Evolutionary conservation across 1,140 invertebrate species (phyloP).

Genomic region (Drosophila nigrodunni): DNA sequence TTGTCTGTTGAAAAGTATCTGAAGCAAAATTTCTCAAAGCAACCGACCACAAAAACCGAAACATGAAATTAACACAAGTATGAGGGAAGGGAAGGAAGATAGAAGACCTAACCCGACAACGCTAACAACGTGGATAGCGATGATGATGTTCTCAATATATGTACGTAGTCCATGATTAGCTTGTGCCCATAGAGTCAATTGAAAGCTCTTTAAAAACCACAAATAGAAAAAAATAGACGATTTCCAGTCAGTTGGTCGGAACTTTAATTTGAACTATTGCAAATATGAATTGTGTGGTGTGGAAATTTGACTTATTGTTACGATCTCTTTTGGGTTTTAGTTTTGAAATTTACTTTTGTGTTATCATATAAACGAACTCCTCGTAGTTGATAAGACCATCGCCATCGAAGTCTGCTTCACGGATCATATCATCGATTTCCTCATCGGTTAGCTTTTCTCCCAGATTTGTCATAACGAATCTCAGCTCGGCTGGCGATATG

Average conservation of each 20-base stretch:
- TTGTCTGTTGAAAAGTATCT: background rate
- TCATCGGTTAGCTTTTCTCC: constrained; percentile 69
- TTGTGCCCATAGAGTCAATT: background rate
- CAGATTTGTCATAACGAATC: constrained; percentile 59
- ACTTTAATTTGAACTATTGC: constrained; percentile 37
- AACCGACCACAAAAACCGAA: constrained; percentile 57
- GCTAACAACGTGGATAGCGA: constrained; percentile 1
- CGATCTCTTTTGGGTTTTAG: background rate
- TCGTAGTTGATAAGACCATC: constrained; percentile 95
- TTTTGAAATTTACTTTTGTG: constrained; percentile 47
- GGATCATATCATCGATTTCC: constrained; percentile 84
- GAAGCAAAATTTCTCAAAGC: constrained; percentile 23
- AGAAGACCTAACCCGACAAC: background rate
- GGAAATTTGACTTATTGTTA: background rate
- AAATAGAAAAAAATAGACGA: background rate
- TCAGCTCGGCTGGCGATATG: constrained; percentile 59
- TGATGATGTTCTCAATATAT: constrained; percentile 2
- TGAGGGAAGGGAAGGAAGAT: constrained; percentile 7
- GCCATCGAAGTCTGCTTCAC: constrained; percentile 96
- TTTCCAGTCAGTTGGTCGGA: background rate
- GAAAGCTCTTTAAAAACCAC: background rate
- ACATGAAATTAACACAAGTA: constrained; percentile 46
- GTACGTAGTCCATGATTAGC: constrained; percentile 9
- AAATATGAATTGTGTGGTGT: background rate
- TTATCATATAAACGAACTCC: constrained; percentile 84